A percentile compares a stretch with the other conserved stretches of the same genome.
These are phyloP conservation scores for Onchidella celtica DNA, from an alignment of 2,888 invertebrate genomes.

Conservation along the genomic window DNA sequence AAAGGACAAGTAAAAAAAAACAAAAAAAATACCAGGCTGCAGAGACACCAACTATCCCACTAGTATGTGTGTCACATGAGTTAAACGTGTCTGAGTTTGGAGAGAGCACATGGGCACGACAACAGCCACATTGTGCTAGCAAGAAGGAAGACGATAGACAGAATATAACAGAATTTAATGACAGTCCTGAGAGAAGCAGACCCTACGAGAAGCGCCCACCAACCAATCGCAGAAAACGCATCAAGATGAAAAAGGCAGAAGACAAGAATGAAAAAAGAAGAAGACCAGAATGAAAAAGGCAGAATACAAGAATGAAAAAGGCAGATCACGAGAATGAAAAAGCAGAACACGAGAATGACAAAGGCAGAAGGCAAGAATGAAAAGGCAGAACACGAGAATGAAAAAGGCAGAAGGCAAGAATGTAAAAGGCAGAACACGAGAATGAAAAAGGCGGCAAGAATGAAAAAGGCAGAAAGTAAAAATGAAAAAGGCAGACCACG, in stretches of 20 bases:
- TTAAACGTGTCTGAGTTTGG: no score
- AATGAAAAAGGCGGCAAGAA: background rate
- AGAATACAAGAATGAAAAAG: background rate
- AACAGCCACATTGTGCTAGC: no score
- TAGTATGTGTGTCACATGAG: no score
- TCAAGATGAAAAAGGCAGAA: background rate
- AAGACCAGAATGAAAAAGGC: background rate
- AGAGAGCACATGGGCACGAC: no score
- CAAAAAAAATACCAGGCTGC: no score
- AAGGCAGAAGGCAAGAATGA: background rate
- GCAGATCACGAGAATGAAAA: background rate
- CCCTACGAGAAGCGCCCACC: no score
- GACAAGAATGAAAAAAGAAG: background rate
- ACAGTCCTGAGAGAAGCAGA: no score
- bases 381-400: background rate
- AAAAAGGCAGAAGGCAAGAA: background rate
- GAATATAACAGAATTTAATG: no score
- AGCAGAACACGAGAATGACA: background rate
- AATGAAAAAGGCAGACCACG: background rate
- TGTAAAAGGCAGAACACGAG: background rate
- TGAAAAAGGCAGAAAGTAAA: background rate
- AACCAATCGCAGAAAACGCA: no score
- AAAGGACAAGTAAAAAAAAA: no score
- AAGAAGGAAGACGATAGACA: no score
- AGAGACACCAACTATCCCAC: no score